Base-by-base conservation (phyloP, 2,888 invertebrate genomes). In the Blastobasis adustella region DNA sequence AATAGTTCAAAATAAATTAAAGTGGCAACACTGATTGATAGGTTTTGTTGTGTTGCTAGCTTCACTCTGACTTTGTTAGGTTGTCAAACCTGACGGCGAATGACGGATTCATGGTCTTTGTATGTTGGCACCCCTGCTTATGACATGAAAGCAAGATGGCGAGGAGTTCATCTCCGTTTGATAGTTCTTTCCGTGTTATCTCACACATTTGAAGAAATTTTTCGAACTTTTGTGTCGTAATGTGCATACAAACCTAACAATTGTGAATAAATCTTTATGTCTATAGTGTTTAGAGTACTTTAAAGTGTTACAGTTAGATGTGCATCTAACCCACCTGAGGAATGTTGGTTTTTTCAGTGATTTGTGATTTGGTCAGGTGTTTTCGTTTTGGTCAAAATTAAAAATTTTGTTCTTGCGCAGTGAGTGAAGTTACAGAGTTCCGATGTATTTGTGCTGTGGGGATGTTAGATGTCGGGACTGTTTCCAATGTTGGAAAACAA, bases 341-440 rank as follows among this genome's bases (percentile, higher is more conserved):
- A 90, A 90, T 90, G 90, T 89, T 89, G 82, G 82, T 88, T 90
- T 90, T 89, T 90, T 89, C 88, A 89, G 87, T 87, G 88, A 89
- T 90, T 89, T 89, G 89, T 90, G 89, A 86, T 89, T 85, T 79
- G 85, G 89, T 90, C 89, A 90, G 89, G 89, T 90, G 90, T 89
- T 89, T 87, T 87, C 79, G 74, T 82, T 83, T 77, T 84, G 74
- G 79, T 73, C 75, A 76, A 82, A 80, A 84, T 81, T 84, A 75
- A 77, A 23, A 84, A 82, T 85, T 85, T 84, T 79, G 86, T 82
- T 85, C 85, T 80, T 87, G 87, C 87, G 87, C 87, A 87, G 87
- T 88, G 87, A 82, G 84, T 87, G 84, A 80, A 80, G 73, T 84
- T 81, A 68, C 76, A 60, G 72, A 81, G 79, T 86, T 84, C 82